These are phyloP conservation scores for Pipistrellus pipistrellus DNA, from an alignment of 2,797 vertebrate genomes.

Conservation along the genomic window DNA sequence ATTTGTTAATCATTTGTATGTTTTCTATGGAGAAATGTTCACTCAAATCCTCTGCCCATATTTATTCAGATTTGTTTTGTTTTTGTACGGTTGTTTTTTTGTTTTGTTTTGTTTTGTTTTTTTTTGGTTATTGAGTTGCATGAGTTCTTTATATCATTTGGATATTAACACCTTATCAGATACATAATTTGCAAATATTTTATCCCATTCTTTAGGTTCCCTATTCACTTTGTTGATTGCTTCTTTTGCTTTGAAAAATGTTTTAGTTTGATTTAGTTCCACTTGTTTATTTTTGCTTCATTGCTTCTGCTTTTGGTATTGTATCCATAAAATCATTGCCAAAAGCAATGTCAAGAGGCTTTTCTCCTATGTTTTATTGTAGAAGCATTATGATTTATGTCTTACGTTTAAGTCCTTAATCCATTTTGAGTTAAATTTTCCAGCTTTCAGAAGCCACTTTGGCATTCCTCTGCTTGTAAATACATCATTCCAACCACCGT, in stretches of 20 bases:
- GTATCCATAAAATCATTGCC: background rate
- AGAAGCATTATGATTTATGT: background rate
- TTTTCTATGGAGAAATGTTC: background rate
- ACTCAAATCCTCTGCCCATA: background rate
- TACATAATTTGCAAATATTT: background rate
- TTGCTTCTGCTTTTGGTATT: background rate
- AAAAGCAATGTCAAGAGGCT: background rate
- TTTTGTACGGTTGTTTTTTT: too few relatives aligned
- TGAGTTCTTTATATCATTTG: background rate
- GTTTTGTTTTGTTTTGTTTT: too few relatives aligned
- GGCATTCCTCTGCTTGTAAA: background rate
- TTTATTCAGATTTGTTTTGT: background rate
- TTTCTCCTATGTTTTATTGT: background rate
- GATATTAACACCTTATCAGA: background rate
- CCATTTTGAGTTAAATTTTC: background rate
- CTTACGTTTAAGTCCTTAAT: background rate
- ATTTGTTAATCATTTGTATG: background rate
- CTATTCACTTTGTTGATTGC: background rate
- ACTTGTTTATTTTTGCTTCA: background rate
- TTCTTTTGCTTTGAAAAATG: background rate
- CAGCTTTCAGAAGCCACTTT: background rate
- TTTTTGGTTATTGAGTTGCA: background rate
- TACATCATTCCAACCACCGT: background rate
- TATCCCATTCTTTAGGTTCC: background rate
- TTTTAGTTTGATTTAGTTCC: background rate